These are phyloP conservation scores for Gasterosteus aculeatus DNA, from an alignment of 2,113 vertebrate species.

Conservation along the genomic window DNA sequence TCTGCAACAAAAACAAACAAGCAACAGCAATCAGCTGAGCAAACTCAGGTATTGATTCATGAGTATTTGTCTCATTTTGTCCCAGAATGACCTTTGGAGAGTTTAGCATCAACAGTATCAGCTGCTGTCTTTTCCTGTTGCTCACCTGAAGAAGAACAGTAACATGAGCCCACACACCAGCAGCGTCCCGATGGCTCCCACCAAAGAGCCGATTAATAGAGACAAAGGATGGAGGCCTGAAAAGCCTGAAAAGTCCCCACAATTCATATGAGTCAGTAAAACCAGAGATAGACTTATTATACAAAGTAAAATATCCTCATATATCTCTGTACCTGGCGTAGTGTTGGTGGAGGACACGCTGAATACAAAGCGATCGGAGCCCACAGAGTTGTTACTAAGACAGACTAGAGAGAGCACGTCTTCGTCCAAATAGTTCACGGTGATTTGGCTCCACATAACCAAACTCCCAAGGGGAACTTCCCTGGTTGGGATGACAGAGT, in stretches of 20 bases:
- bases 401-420: constrained; percentile 60
- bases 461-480: constrained; percentile 33
- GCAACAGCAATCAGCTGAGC: background rate
- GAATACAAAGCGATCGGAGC: constrained; percentile 49
- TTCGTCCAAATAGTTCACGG: constrained; percentile 27
- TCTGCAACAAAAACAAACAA: constrained; percentile 3
- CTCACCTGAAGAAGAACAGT: constrained; percentile 60
- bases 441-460: constrained; percentile 53
- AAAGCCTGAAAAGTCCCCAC: constrained; percentile 45
- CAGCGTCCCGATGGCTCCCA: constrained; percentile 62
- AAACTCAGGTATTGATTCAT: background rate
- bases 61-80: no score
- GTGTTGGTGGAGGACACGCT: constrained; percentile 53
- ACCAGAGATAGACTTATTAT: background rate
- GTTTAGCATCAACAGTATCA: background rate
- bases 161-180: constrained; percentile 45
- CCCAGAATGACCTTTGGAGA: no score
- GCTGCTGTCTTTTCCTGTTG: no score
- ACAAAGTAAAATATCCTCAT: background rate
- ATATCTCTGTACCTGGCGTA: constrained; percentile 41
- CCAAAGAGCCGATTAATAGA: constrained; percentile 59
- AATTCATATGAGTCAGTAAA: background rate
- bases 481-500: constrained; percentile 52
- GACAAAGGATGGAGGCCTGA: constrained; percentile 50
- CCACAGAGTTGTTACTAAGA: constrained; percentile 66